Base-by-base conservation (phyloP, 2,888 invertebrate species). In the Chrysolina americana region DNA sequence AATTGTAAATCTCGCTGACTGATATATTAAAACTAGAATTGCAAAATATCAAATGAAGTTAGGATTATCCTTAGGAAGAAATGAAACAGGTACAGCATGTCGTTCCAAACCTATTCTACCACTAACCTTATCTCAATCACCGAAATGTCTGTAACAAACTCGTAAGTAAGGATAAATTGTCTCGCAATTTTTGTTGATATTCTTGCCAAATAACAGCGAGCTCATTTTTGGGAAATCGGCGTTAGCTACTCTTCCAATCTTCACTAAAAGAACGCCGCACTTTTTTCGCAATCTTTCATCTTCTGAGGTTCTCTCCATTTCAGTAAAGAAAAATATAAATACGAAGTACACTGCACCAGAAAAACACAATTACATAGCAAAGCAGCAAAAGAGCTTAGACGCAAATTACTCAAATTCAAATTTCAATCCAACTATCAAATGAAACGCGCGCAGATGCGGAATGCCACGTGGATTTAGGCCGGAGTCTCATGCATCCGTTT, bases 91-190 rank as follows among this genome's bases (percentile, higher is more conserved):
- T 48, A 5, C 28, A 28, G 28, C 28, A 28, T 28, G n/a, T 48
- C 15, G 48, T 48, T 56, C 11, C 19, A 56, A 56, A 56, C 53
- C 21, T 56, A 21, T 56, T 56, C 53, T 56, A 8, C 53, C 21
- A 56, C 21, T 56, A 56, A 56, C 53, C 53, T 56, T 56, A 56
- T 56, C 53, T 56, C 21, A 21, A 23, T 21, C 11, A 56, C 15
- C 21, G 53, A 56, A 56, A 56, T 56, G 21, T 56, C 8, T 56
- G 53, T 56, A 21, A 50, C 50, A 50, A 50, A 50, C 50, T 50
- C 17, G 15, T 50, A n/a, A 5, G 17, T 50, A 11, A n/a, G 11
- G 15, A 50, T 50, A 50, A 50, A 50, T n/a, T 17, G 50, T 50
- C 50, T 50, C 50, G 17, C 15, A 21, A 21, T 56, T 56, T 21